Evolutionary conservation across 1,140 invertebrate genomes (phyloP).

Genomic region (Magallana angulata): DNA sequence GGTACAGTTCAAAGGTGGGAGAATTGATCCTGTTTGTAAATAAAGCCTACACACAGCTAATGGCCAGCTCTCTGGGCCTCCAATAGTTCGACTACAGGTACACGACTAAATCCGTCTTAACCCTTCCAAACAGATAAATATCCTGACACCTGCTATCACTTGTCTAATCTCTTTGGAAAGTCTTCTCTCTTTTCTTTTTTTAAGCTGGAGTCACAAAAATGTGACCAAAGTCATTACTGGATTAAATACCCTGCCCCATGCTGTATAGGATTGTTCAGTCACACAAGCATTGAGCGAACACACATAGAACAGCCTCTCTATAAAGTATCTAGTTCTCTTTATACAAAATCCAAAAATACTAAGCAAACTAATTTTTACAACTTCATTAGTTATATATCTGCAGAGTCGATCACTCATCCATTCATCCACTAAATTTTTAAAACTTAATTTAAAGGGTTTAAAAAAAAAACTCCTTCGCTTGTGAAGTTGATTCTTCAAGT

Average conservation of each 20-base stretch:
- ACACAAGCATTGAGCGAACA: neutral
- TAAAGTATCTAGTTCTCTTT: neutral
- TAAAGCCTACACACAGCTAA: neutral
- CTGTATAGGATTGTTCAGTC: neutral
- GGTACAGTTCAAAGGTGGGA: no score
- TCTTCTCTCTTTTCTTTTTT: neutral
- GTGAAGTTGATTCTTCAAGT: neutral
- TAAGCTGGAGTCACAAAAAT: slow-evolving; percentile 1
- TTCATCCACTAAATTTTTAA: slow-evolving; percentile 35
- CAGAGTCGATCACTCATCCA: neutral
- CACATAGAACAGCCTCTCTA: no score
- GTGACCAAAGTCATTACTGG: neutral
- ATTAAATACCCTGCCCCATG: neutral
- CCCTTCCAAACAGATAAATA: neutral
- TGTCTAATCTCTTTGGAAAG: neutral
- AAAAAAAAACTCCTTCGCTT: neutral
- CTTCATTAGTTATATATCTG: slow-evolving; percentile 8
- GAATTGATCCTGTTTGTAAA: slow-evolving; percentile 13
- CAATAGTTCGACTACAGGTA: neutral
- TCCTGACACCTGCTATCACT: slow-evolving; percentile 1
- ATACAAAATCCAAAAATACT: neutral
- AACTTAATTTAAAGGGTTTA: neutral
- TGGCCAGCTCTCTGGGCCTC: neutral
- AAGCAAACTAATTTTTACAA: neutral
- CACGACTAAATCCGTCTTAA: neutral